Evolutionary conservation across 2,797 vertebrate species (phyloP).

Genomic region (Oceanodroma leucorhoa): DNA sequence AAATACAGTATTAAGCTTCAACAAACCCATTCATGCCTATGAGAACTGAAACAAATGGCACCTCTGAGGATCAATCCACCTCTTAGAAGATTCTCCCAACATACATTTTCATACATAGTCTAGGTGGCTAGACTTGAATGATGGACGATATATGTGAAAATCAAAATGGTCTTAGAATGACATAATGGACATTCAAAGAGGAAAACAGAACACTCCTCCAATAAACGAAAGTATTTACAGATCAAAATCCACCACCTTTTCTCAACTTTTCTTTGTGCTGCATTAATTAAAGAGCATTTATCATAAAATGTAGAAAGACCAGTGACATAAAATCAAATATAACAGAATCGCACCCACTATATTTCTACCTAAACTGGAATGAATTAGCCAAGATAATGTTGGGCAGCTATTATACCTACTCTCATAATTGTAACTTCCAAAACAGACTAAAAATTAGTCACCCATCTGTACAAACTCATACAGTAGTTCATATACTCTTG

Average conservation of each 20-base stretch:
- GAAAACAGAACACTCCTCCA: not conserved
- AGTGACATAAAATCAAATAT: not conserved
- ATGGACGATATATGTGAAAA: conserved; percentile 28
- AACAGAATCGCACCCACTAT: fast-evolving
- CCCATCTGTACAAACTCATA: not conserved
- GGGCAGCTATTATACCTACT: not conserved
- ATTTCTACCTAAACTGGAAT: not conserved
- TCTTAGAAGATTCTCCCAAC: not conserved
- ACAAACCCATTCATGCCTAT: not conserved
- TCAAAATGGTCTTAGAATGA: conserved; percentile 26
- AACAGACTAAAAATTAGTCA: conserved; percentile 14
- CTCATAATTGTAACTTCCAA: not conserved
- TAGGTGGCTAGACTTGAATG: conserved; percentile 14
- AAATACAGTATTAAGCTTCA: not conserved
- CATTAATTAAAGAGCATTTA: not conserved
- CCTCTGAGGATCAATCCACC: not conserved
- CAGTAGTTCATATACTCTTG: not conserved
- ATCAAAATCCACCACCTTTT: not conserved
- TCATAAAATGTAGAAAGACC: not conserved
- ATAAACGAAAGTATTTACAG: not conserved
- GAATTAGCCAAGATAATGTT: not conserved
- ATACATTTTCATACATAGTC: not conserved
- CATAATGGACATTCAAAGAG: not conserved
- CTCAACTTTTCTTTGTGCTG: not conserved
- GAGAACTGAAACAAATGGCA: not conserved